Base-by-base conservation (phyloP, 2,797 vertebrate genomes). In the Cuniculus paca region DNA sequence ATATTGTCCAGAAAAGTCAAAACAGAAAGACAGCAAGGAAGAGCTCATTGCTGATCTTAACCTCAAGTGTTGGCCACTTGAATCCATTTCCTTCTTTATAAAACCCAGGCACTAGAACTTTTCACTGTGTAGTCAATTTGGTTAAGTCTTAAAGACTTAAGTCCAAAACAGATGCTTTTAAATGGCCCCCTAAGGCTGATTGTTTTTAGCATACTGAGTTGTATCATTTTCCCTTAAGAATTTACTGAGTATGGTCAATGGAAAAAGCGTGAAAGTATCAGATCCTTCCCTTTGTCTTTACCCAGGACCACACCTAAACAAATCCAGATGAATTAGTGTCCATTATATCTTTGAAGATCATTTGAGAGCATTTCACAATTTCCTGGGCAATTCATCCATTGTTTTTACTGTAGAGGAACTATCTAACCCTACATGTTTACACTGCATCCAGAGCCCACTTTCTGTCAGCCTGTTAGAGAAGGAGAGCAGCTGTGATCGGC, bases 1-100 rank as follows among this genome's bases (percentile, higher is more conserved):
- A 97, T 91, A 90, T 77, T 97, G 94, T 92, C 88, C 94, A 97
- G 92, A 96, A 95, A 80, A 94, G 90, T 96, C 75, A 93, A 96
- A 97, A 91, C 90, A 94, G 92, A 96, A 92, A 90, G 74, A 90
- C 68, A 95, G 63, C 78, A 92, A 78, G 81, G 60, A 96, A 70
- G 87, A 90, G 88, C 72, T 95, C 61, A 54, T 2, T 91, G 91
- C 68, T 93, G 93, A 95, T 82, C 74, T 95, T 83, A 85, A 91
- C 20, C 50, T 75, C 60, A 95, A 91, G 72, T 74, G 54, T 39
- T 95, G 85, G 65, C 80, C 61, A 93, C 70, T 75, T 36, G 50
- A 95, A 34, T 89, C 75, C 65, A 80, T 88, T 88, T 96, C 80
- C 65, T 90, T 75, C 72, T 93, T 84, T 94, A 13, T 48, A 83